Evolutionary conservation across 2,888 invertebrate genomes (phyloP), one percentile per base, ranked within the genome.

Genomic region (Blastobasis adustella): DNA sequence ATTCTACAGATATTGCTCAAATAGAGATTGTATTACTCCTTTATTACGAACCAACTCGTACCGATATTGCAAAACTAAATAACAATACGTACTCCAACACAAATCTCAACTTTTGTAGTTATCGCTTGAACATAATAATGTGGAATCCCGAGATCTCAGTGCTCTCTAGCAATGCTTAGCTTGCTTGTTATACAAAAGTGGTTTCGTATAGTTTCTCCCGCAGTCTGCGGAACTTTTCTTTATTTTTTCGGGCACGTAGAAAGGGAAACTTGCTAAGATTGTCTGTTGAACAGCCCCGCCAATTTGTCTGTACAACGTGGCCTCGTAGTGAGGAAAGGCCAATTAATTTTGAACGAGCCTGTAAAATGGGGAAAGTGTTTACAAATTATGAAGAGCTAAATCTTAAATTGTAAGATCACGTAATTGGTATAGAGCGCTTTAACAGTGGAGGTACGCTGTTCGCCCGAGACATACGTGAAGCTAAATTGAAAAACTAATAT

Each of bases 371-470:
- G 36, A 37, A n/a, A 5, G 7, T 37, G 37, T 44, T 44, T 44
- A 44, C 44, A n/a, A 44, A 10, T 44, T 44, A 44, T 44, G 44
- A 44, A 6, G 44, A 8, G 58, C 51, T 52, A 59, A 62, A 65
- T 65, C 67, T 61, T 57, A 58, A 58, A 60, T 66, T 60, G 61
- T 61, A 60, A 56, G 23, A 23, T 23, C 23, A 66, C 66, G 61
- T 65, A 66, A 66, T 68, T 65, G 63, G 64, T 69, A 70, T 65
- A 62, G 57, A 58, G 62, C 61, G 58, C 60, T 61, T 57, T 60
- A 56, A 56, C 55, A 52, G 54, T 57, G 54, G 51, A 45, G 55
- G 52, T 52, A 56, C 43, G 53, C 43, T 40, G 53, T 53, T 45
- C 40, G 10, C 45, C 54, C 8, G 47, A 46, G 46, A 49, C 49